Evolutionary conservation across 2,888 invertebrate genomes (phyloP).

Genomic region (Cryptophagus acutangulus): DNA sequence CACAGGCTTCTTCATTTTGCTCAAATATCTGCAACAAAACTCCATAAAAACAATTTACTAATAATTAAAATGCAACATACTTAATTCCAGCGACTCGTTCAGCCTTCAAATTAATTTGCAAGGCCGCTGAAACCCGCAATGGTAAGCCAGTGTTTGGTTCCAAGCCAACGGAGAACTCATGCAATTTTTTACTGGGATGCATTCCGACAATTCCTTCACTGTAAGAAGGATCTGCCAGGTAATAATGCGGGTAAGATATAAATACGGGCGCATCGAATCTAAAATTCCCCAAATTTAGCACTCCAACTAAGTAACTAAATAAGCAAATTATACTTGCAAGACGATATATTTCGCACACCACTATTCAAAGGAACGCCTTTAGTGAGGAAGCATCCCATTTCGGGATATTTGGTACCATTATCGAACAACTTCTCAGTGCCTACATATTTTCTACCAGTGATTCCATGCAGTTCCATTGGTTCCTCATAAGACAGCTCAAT

Average conservation of each 20-base stretch:
- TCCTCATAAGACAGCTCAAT: conserved; percentile 43
- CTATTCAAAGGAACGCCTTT: conserved; percentile 46
- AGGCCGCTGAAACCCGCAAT: conserved; percentile 62
- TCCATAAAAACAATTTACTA: conserved; percentile 1
- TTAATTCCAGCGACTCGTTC: conserved; percentile 50
- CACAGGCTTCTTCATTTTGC: too few relatives aligned
- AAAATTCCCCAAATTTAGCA: neutral
- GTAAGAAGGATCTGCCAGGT: conserved; percentile 65
- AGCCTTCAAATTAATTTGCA: conserved; percentile 71
- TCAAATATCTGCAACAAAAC: neutral
- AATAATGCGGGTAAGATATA: conserved; percentile 78
- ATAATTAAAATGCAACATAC: conserved; percentile 53
- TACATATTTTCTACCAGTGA: conserved; percentile 53
- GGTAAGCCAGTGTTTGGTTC: conserved; percentile 78
- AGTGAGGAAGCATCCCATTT: conserved; percentile 61
- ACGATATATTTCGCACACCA: conserved; percentile 69
- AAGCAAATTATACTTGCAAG: too few relatives aligned
- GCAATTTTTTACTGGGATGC: conserved; percentile 57
- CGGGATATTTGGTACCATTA: conserved; percentile 59
- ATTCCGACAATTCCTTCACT: conserved; percentile 61
- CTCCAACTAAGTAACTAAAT: conserved; percentile 42
- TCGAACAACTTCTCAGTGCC: conserved; percentile 66
- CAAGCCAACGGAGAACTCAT: conserved; percentile 63
- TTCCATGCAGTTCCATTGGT: conserved; percentile 44
- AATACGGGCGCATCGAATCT: conserved; percentile 78